Base-by-base conservation (phyloP, 2,113 vertebrate species). In the Naja naja region DNA sequence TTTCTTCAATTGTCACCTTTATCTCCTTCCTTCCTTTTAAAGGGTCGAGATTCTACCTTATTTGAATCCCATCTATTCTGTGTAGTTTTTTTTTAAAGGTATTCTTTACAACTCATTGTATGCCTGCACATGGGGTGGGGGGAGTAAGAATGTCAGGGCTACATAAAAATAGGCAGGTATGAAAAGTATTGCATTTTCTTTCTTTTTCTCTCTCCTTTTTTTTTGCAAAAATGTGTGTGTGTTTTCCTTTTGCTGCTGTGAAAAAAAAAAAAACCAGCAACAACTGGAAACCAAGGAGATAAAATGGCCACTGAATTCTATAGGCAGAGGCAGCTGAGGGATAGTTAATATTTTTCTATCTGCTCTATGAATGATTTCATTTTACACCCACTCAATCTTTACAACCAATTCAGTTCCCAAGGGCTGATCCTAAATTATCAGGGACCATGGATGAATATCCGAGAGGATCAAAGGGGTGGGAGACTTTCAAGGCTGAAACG, bases 331-430 rank as follows among this genome's bases (percentile, higher is more conserved):
- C n/a, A 0, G 1, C 25, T 0, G 5, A 52, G 45, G 3, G 0
- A 3, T 0, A 0, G 0, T 1, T 34, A 0, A 0, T 9, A 20
- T 30, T 30, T 27, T 43, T 1, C 25, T 45, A 0, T 0, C n/a
- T 3, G 9, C 7, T 55, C 52, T 2, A 39, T 5, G 12, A 45
- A 91, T 5, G 74, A 30, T 18, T 47, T 25, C 54, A 20, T n/a
- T 25, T 27, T 20, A 45, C 8, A 4, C 43, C n/a, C 53, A 39
- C n/a, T 39, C n/a, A 43, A 22, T 81, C 74, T 22, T 43, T 8
- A 88, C 18, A 34, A 27, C 27, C 7, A 4, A 22, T 52, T 53
- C 87, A 22, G 20, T 54, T 47, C 34, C 89, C 45, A 6, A 11
- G 58, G 2, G 87, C 49, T 53, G 86, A 53, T n/a, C 14, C 5